Evolutionary conservation across 2,888 invertebrate species (phyloP).

Genomic region (Thera britannica): DNA sequence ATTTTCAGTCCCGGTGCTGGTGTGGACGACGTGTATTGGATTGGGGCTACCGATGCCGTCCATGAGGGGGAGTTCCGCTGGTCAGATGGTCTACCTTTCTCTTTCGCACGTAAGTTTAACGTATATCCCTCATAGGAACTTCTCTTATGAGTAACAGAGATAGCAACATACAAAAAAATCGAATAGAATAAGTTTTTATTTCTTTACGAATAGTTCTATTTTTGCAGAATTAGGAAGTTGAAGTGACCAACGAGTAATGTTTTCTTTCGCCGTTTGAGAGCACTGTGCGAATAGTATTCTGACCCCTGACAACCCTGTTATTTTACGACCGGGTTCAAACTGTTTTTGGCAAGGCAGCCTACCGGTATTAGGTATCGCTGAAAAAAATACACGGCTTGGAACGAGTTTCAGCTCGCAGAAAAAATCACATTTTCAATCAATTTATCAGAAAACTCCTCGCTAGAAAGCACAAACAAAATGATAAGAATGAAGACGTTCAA

Average conservation of each 20-base stretch:
- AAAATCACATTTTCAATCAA: not conserved
- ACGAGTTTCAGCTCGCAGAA: not conserved
- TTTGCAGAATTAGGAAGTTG: no score
- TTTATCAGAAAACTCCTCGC: not conserved
- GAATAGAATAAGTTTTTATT: no score
- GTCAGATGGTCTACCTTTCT: constrained; percentile 90
- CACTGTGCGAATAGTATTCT: no score
- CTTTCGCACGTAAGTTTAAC: constrained; percentile 88
- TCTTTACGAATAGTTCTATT: no score
- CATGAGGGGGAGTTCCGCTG: constrained; percentile 93
- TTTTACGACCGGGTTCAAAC: no score
- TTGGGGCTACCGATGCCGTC: constrained; percentile 90
- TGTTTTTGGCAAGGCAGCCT: no score
- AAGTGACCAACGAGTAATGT: no score
- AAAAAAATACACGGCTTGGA: no score
- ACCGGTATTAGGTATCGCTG: no score
- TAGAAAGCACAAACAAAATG: constrained; percentile 21
- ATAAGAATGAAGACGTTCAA: constrained; percentile 30
- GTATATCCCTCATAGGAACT: not conserved
- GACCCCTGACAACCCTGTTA: no score
- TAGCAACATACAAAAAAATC: no score
- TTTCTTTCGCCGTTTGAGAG: no score
- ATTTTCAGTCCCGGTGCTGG: constrained; percentile 86
- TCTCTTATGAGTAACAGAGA: not conserved
- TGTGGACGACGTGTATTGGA: constrained; percentile 91